Conservation (phyloP, 2,113 vertebrate genomes). For the Dolichallabes microphthalmus region DNA sequence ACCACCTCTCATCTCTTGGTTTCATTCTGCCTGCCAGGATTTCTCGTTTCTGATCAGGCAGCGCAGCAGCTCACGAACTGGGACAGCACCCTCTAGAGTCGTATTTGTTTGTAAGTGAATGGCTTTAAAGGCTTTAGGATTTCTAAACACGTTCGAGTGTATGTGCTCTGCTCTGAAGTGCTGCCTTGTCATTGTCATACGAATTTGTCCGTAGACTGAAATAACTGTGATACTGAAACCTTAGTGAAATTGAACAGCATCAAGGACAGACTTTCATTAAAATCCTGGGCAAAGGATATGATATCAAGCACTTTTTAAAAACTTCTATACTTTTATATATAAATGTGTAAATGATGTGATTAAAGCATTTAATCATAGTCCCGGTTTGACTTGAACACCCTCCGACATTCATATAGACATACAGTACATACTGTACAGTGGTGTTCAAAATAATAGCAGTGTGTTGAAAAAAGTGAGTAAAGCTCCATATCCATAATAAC, state of each 20-base stretch:
- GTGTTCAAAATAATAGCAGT: too few relatives aligned
- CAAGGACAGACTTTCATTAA: not conserved
- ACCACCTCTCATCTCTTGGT: conserved; percentile 13
- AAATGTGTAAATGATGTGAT: too few relatives aligned
- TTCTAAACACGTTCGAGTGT: not conserved
- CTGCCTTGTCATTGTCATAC: not conserved
- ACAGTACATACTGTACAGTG: too few relatives aligned
- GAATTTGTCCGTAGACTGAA: not conserved
- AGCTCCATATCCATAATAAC: too few relatives aligned
- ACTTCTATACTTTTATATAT: not conserved
- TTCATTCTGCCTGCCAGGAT: not conserved
- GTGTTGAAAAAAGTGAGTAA: too few relatives aligned
- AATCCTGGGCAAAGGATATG: conserved; percentile 10
- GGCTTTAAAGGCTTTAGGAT: not conserved
- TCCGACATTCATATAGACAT: too few relatives aligned
- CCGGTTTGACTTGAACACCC: too few relatives aligned
- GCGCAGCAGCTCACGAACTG: not conserved
- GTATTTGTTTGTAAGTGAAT: not conserved
- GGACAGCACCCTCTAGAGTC: conserved; percentile 44
- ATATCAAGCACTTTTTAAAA: conserved; percentile 11
- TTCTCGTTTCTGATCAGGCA: not conserved
- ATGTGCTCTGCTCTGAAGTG: not conserved
- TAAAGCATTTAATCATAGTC: too few relatives aligned
- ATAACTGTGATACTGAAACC: not conserved
- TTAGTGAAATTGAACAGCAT: not conserved